These are phyloP conservation scores for Diogma glabrata DNA, from an alignment of 2,888 invertebrate genomes.

Conservation along the genomic window DNA sequence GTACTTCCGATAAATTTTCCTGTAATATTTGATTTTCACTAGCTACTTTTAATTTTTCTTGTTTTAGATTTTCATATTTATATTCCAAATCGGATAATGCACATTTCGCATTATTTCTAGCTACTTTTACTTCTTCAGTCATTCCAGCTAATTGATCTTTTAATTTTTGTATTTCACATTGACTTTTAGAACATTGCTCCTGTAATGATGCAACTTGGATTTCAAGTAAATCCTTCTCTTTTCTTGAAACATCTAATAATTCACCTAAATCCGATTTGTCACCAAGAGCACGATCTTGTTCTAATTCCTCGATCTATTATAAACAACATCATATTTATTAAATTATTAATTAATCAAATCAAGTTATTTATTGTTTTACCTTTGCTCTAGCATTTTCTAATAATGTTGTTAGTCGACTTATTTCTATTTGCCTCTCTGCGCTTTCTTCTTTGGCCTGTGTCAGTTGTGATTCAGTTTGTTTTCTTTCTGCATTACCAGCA, in stretches of 20 bases:
- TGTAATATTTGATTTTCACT: constrained; percentile 62
- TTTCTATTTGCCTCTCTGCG: constrained; percentile 66
- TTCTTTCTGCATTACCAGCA: constrained; percentile 60
- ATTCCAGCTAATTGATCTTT: constrained; percentile 54
- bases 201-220: constrained; percentile 54
- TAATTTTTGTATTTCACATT: constrained; percentile 54
- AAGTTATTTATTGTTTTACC: too few species aligned
- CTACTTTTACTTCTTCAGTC: constrained; percentile 62
- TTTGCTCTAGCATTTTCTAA: constrained; percentile 78
- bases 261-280: constrained; percentile 63
- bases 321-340: too few species aligned
- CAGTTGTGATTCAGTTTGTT: constrained; percentile 60
- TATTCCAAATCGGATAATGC: constrained; percentile 74
- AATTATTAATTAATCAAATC: too few species aligned
- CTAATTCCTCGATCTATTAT: constrained; percentile 59
- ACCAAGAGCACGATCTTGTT: constrained; percentile 52
- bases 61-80: constrained; percentile 58
- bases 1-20: constrained; percentile 59
- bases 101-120: constrained; percentile 77
- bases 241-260: constrained; percentile 50
- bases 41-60: constrained; percentile 58
- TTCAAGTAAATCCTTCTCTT: constrained; percentile 62
- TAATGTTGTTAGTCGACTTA: constrained; percentile 61
- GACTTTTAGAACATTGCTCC: constrained; percentile 55
- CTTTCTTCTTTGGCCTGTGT: constrained; percentile 60